Base-by-base conservation (phyloP, 23 tunicate species). In the Aplidium turbinatum region DNA sequence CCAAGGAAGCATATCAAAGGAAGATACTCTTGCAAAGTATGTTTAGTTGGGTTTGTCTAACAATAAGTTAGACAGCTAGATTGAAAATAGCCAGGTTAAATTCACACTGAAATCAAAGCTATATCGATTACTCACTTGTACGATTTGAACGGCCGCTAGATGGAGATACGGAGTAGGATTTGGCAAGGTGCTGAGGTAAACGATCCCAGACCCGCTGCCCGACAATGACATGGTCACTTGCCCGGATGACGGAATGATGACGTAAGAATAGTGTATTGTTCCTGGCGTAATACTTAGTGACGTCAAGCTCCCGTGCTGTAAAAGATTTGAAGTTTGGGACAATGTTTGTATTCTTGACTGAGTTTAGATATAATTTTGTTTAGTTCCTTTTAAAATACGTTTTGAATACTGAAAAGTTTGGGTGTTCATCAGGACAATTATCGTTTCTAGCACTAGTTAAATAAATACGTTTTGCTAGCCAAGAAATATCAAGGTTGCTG, bases 101-200 rank as follows among this genome's bases (percentile, higher is more conserved):
- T 42, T 16, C 50, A 42, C 11, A 9, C 50, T 9, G 50, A 42
- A 42, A 42, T 16, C n/a, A n/a, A n/a, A n/a, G n/a, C n/a, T n/a
- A n/a, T n/a, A n/a, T n/a, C n/a, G n/a, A n/a, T n/a, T 20, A 30
- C 38, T 38, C 28, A 70, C 76, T 58, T 58, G 58, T 16, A 45
- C 11, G 16, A 70, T 18, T 47, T 20, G 4, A 6, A 34, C 13
- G 4, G 58, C 11, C 19, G 58, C 35, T 22, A 70, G 35, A 22
- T 70, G 58, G 2, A 47, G 38, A 3, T 35, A 47, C 2, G 76
- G 19, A 4, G 58, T 23, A 5, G 76, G 76, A 70, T 70, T 47
- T 28, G 76, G 76, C 9, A 47, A 3, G 22, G 58, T 3, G 36
- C 76, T 48, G 38, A 70, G 19, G 35, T 70, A 70, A 3, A 70